These are phyloP conservation scores for Hypotaenidia philippensis DNA, from an alignment of 2,797 vertebrate genomes.

Conservation along the genomic window DNA sequence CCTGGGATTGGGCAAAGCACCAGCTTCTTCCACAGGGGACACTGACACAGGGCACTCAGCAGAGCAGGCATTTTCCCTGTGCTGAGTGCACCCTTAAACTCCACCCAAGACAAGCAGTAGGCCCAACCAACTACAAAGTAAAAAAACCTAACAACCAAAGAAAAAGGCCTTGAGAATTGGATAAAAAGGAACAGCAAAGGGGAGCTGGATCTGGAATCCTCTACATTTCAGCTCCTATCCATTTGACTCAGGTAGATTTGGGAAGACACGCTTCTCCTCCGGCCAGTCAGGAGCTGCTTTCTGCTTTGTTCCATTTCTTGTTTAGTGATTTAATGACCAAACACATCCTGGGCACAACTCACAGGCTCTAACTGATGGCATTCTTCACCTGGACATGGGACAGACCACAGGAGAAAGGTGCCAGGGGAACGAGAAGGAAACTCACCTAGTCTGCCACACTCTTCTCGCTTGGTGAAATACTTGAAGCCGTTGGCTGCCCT, in stretches of 20 bases:
- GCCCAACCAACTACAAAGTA: background rate
- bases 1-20: background rate
- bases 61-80: background rate
- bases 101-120: background rate
- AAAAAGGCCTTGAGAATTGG: background rate
- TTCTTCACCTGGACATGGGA: background rate
- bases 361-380: background rate
- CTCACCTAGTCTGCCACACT: slow-evolving; percentile 95
- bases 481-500: slow-evolving; percentile 98
- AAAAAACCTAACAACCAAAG: too few relatives aligned
- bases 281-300: background rate
- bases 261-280: background rate
- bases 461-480: slow-evolving; percentile 98
- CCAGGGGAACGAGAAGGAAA: background rate
- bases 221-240: background rate
- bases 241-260: background rate
- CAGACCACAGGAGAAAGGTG: background rate
- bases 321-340: background rate
- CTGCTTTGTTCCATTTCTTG: background rate
- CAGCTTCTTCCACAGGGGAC: background rate
- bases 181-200: background rate
- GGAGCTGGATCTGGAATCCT: background rate
- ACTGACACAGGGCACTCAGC: background rate
- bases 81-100: background rate
- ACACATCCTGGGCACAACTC: background rate